These are phyloP conservation scores for Heteractis magnifica DNA, from an alignment of 92 coral and sea anemone species.

Conservation along the genomic window DNA sequence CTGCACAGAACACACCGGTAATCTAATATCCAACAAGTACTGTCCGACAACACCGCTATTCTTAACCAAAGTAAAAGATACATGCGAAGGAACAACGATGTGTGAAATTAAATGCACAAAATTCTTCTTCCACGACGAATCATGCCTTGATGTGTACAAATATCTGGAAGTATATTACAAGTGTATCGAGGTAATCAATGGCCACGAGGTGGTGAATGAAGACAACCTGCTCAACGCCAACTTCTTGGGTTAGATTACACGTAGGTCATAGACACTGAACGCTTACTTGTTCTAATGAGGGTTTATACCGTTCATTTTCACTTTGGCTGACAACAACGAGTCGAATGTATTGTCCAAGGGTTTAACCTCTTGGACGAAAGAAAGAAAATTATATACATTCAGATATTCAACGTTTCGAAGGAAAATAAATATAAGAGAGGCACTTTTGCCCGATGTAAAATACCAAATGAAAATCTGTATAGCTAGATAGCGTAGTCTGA, in stretches of 20 bases:
- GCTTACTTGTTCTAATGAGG: slow-evolving; percentile 34
- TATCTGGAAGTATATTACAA: slow-evolving; percentile 99
- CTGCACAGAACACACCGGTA: slow-evolving; percentile 98
- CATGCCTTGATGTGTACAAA: slow-evolving; percentile 90
- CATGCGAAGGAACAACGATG: slow-evolving; percentile 99
- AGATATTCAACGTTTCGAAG: slow-evolving; percentile 19
- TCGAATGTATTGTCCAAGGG: slow-evolving; percentile 16
- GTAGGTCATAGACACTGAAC: slow-evolving; percentile 39
- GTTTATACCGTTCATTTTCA: slow-evolving; percentile 54
- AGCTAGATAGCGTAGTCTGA: slow-evolving; percentile 12
- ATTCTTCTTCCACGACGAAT: slow-evolving; percentile 89
- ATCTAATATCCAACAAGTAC: slow-evolving; percentile 71
- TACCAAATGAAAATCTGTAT: slow-evolving; percentile 36
- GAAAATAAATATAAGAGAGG: slow-evolving; percentile 24
- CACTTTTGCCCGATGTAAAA: slow-evolving; percentile 46
- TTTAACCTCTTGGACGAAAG: background rate
- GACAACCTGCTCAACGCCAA: slow-evolving; percentile 99
- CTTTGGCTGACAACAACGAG: slow-evolving; percentile 52
- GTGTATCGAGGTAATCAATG: slow-evolving; percentile 99
- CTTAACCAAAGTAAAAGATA: slow-evolving; percentile 97
- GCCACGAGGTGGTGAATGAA: slow-evolving; percentile 98
- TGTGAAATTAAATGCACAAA: slow-evolving; percentile 98
- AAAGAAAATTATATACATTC: slow-evolving; percentile 24
- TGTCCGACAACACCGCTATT: slow-evolving; percentile 94
- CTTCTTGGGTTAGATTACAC: slow-evolving; percentile 75